Evolutionary conservation across 2,888 invertebrate species (phyloP), one percentile per base, ranked within the genome.

Genomic region (Pristionchus maxplancki): DNA sequence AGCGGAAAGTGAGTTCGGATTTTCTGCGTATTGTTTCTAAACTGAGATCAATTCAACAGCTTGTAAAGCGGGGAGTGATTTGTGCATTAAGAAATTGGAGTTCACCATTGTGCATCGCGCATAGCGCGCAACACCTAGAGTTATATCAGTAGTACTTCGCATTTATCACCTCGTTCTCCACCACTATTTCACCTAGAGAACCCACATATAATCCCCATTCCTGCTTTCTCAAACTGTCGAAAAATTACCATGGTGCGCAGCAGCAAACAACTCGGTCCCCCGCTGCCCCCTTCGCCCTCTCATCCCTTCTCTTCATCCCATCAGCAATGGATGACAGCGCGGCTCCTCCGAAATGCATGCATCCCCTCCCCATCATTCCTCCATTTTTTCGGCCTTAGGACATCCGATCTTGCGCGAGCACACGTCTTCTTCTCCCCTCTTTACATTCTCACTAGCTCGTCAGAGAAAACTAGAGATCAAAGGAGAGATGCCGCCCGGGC

Each of bases 1-100:
- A 93, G 89, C 89, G 92, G 37, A 94, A 94, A 91, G 94, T 94
- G 62, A 86, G 90, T 85, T 8, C n/a, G n/a, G n/a, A n/a, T n/a
- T n/a, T n/a, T n/a, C n/a, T n/a, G n/a, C 24, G 17, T 11, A 28
- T 8, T 1, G 1, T 8, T 28, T 24, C 11, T 28, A 13, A 28
- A 28, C 28, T 28, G 11, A 28, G 1, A 28, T 64, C 8, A 24
- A n/a, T n/a, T n/a, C n/a, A n/a, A n/a, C n/a, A n/a, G n/a, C n/a
- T n/a, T n/a, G n/a, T n/a, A n/a, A n/a, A n/a, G n/a, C n/a, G n/a
- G n/a, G n/a, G n/a, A n/a, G n/a, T n/a, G n/a, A n/a, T n/a, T n/a
- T n/a, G n/a, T n/a, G n/a, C n/a, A n/a, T n/a, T n/a, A n/a, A n/a
- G n/a, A n/a, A n/a, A n/a, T n/a, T n/a, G n/a, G n/a, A n/a, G n/a